Base-by-base conservation (phyloP, 2,888 invertebrate species). In the Zelleria hepariella region DNA sequence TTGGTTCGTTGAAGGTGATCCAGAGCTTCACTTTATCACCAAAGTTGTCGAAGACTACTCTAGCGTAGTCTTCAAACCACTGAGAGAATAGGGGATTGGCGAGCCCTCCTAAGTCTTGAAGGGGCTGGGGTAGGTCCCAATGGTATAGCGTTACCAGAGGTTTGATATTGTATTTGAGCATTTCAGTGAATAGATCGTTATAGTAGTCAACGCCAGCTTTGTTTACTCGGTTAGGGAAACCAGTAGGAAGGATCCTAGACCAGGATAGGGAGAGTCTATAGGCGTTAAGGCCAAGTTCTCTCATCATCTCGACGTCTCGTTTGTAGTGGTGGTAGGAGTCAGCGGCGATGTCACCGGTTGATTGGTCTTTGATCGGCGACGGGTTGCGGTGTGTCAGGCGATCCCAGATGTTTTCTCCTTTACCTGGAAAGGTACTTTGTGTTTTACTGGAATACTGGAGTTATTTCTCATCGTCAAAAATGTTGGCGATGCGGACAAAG, bases 371-470 rank as follows among this genome's bases (percentile, higher is more conserved):
- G 23, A 92, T 86, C 51, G 80, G 75, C 23, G 90, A 88, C 0
- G 90, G 78, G 59, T 65, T 62, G 1, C 72, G 72, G 74, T 91
- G 91, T 1, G 90, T 86, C 65, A 91, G 73, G 59, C 73, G 80
- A 73, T 93, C 93, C 93, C 93, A 93, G 62, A 92, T 91, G 60
- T 85, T 91, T 75, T 87, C 85, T 0, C 88, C 76, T 72, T 91
- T 91, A 20, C 89, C 91, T 84, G 61, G 18, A 72, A 67, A 47
- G 5, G 24, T 10, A 25, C 25, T 53, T n/a, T 7, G 21, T 1
- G 10, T 6, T 10, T 5, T 4, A 25, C 15, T 26, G 1, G 2
- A 18, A 1, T 53, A 20, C 4, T n/a, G n/a, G n/a, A n/a, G n/a
- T n/a, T n/a, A n/a, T n/a, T n/a, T n/a, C n/a, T 53, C 3, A 23